Base-by-base conservation (phyloP, 2,888 invertebrate genomes). In the Drosophila meridionalis region DNA sequence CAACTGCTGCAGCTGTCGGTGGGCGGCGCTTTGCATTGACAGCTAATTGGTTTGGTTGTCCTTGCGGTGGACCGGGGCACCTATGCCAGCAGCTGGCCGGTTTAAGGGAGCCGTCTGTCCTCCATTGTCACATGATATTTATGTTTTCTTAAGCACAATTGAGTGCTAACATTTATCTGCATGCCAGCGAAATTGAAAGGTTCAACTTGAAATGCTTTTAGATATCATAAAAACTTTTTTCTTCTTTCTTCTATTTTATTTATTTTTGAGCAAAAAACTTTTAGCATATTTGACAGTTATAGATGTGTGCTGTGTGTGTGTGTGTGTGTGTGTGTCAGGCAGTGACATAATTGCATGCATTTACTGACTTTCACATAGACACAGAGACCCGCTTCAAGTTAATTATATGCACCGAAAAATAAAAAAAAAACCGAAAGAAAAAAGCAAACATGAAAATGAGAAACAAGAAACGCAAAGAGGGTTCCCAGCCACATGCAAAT, bases 351-450 rank as follows among this genome's bases (percentile, higher is more conserved):
- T 81, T 78, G 73, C 81, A 78, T 78, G 68, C 69, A 81, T 69
- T 81, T 81, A 61, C 42, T 48, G 68, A 73, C 68, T 65, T 72
- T 76, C 64, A 40, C 70, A 70, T 59, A 63, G 78, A 72, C 67
- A 71, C 66, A 59, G 69, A 74, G 73, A 68, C 80, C 87, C 89
- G 87, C 85, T 89, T 89, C 69, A 85, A 76, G 83, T 79, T 87
- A 87, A 87, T 85, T 89, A 87, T 74, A 84, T 84, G 87, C 89
- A 85, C 56, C 43, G 53, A 69, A 83, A 47, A 61, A 20, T 20
- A 20, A 20, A 20, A 53, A 52, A 28, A 47, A 14, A 45, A 45
- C 3, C 50, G 69, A 66, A 43, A 57, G 52, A 56, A 30, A 14
- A 60, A 56, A 36, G 38, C 42, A 61, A 30, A 60, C 56, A 77